Conservation (phyloP, 2,113 vertebrate genomes). For the Ammodytes marinus region DNA sequence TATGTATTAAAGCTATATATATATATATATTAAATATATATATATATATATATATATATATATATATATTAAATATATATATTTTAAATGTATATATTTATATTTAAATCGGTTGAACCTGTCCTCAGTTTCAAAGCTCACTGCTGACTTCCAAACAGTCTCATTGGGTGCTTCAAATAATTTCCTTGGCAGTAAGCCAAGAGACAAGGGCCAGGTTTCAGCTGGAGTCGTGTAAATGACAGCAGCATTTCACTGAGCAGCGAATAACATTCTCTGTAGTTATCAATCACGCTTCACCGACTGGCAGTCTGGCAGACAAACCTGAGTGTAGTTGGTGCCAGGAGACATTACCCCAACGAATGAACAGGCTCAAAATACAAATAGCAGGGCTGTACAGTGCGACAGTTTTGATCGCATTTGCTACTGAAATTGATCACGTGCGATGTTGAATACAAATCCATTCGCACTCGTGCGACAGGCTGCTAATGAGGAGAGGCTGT, state of each 20-base stretch:
- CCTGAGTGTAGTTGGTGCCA: background rate
- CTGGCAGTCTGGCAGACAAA: slow-evolving; percentile 11
- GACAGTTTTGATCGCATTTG: no score
- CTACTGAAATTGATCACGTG: no score
- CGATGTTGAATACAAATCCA: no score
- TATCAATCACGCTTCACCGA: slow-evolving; percentile 9
- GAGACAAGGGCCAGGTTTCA: background rate
- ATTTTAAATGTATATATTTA: no score
- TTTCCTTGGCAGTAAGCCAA: background rate
- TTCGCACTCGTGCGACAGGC: no score
- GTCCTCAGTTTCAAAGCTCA: background rate
- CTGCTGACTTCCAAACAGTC: background rate
- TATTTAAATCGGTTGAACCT: no score
- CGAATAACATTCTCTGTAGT: background rate
- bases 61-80: no score
- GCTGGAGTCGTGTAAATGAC: background rate
- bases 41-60: no score
- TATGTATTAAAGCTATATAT: no score
- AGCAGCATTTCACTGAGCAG: background rate
- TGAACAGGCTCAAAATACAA: background rate
- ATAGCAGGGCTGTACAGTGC: no score
- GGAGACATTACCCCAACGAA: background rate
- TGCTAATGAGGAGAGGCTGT: no score
- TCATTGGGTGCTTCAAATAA: background rate
- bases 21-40: no score